Percentiles rank a stretch among this genome's conserved stretches.
Evolutionary conservation across 2,888 invertebrate species (phyloP).

Genomic region (Eutolmus rufibarbis): DNA sequence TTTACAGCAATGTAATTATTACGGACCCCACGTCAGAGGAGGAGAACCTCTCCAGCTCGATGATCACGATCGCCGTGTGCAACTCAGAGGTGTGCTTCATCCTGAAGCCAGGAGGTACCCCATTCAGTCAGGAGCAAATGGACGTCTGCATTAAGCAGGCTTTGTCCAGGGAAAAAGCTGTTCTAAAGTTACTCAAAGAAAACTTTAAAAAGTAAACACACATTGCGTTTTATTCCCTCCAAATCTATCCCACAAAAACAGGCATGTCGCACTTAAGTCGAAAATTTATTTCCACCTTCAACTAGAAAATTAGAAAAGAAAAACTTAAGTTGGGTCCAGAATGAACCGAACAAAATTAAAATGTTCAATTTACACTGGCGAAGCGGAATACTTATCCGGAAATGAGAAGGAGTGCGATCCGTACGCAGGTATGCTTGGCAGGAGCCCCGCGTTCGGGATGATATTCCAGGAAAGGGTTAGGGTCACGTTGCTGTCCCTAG

Average conservation of each 20-base stretch:
- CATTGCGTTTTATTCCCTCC: neutral
- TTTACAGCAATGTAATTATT: constrained; percentile 69
- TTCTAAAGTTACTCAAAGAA: constrained; percentile 56
- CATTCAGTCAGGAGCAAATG: constrained; percentile 68
- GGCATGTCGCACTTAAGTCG: neutral
- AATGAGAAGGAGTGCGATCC: constrained; percentile 90
- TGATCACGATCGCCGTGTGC: constrained; percentile 72
- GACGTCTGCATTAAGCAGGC: constrained; percentile 69
- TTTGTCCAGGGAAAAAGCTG: constrained; percentile 66
- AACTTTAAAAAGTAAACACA: neutral
- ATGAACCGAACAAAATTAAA: neutral
- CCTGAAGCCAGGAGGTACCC: constrained; percentile 79
- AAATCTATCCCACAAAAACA: neutral
- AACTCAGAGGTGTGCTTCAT: constrained; percentile 71
- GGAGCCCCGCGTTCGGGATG: constrained; percentile 95
- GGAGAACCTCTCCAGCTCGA: constrained; percentile 73
- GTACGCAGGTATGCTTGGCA: constrained; percentile 85
- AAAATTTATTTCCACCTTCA: constrained; percentile 17
- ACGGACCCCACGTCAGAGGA: constrained; percentile 86
- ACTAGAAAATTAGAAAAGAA: constrained; percentile 13
- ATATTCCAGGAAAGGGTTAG: constrained; percentile 97
- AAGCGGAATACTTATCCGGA: constrained; percentile 84
- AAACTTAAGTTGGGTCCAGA: neutral
- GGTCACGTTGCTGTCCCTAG: constrained; percentile 91
- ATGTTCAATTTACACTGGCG: constrained; percentile 60